Percentiles rank a stretch among this genome's conserved stretches.
These are phyloP conservation scores for Huso huso DNA, from an alignment of 2,797 vertebrate genomes.

Conservation along the genomic window DNA sequence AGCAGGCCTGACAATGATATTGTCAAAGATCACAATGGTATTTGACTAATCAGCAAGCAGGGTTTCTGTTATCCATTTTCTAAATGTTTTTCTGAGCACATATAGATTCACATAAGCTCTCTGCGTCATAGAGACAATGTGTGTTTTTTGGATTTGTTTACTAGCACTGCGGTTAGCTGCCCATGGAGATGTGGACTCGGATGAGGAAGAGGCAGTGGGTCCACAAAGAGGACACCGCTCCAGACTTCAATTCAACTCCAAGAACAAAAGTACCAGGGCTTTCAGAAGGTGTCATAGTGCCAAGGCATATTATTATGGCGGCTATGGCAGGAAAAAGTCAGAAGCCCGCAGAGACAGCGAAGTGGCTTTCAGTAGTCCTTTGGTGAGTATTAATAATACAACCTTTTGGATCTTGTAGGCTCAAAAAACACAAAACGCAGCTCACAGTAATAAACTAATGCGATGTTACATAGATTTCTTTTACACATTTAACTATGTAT, in stretches of 20 bases:
- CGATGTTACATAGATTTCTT: too few relatives aligned
- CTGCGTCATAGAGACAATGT: too few relatives aligned
- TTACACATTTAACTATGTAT: too few relatives aligned
- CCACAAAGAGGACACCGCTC: conserved; percentile 34
- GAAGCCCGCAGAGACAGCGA: conserved; percentile 45
- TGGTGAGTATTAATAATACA: conserved; percentile 56
- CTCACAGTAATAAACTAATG: too few relatives aligned
- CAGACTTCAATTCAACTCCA: conserved; percentile 15
- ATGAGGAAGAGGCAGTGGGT: conserved; percentile 64
- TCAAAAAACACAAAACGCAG: too few relatives aligned
- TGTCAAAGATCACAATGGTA: too few relatives aligned
- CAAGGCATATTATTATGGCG: conserved; percentile 39
- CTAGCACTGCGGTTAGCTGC: conserved; percentile 71
- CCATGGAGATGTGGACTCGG: conserved; percentile 56
- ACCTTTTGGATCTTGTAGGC: too few relatives aligned
- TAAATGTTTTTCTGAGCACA: too few relatives aligned
- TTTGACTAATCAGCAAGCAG: too few relatives aligned
- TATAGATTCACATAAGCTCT: too few relatives aligned
- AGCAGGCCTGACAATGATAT: too few relatives aligned
- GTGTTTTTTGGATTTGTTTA: conserved; percentile 7
- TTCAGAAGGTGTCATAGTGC: conserved; percentile 33
- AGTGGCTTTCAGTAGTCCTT: conserved; percentile 82
- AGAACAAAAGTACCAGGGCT: conserved; percentile 19
- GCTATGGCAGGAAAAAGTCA: conserved; percentile 48
- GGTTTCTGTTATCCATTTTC: too few relatives aligned